These are phyloP conservation scores for Gambusia holbrooki DNA, from an alignment of 2,113 vertebrate genomes.

Conservation along the genomic window DNA sequence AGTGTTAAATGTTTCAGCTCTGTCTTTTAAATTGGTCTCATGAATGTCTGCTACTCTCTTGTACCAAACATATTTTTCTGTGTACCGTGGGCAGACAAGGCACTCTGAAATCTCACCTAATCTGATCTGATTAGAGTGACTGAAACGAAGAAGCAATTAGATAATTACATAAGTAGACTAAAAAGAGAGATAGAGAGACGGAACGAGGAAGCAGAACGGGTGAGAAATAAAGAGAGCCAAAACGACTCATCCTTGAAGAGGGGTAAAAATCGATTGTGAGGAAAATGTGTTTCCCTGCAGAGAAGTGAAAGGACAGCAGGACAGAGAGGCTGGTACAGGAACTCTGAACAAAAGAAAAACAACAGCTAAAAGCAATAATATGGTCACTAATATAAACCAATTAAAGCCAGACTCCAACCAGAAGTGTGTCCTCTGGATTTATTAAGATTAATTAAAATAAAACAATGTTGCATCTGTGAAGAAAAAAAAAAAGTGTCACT, in stretches of 20 bases:
- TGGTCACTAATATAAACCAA: not conserved
- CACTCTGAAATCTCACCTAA: conserved; percentile 8
- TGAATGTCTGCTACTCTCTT: not conserved
- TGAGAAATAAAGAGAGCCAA: not conserved
- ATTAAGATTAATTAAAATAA: not conserved
- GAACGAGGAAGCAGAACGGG: not conserved
- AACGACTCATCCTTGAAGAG: conserved; percentile 61
- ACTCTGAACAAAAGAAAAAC: not conserved
- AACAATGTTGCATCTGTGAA: not conserved
- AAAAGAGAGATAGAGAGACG: not conserved
- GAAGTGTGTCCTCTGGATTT: not conserved
- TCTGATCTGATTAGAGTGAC: conserved; percentile 38
- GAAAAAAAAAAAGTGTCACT: not conserved
- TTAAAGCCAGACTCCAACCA: not conserved
- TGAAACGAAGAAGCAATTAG: conserved; percentile 20
- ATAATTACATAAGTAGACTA: conserved; percentile 25
- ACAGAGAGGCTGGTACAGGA: conserved; percentile 15
- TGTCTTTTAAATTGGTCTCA: conserved; percentile 21
- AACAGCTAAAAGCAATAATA: not conserved
- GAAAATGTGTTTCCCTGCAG: conserved; percentile 56
- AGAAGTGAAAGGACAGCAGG: conserved; percentile 36
- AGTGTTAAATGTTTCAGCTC: conserved; percentile 7
- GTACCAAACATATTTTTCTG: not conserved
- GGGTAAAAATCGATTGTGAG: conserved; percentile 55
- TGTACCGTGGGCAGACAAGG: not conserved